These are phyloP conservation scores for Amblyjoppa fuscipennis DNA, from an alignment of 2,888 invertebrate genomes.

Conservation along the genomic window DNA sequence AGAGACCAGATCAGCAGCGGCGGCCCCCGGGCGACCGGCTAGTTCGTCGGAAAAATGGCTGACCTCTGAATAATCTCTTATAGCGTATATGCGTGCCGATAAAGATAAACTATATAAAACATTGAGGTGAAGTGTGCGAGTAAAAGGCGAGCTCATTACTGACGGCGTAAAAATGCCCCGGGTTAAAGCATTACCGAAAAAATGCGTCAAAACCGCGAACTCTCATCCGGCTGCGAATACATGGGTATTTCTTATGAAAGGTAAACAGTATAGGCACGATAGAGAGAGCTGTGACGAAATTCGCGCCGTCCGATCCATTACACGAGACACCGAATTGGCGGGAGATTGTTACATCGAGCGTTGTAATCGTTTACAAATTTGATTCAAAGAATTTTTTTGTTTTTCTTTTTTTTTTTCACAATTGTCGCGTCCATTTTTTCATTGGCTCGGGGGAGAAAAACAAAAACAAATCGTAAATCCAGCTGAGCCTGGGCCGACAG, in stretches of 20 bases:
- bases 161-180: conserved; percentile 82
- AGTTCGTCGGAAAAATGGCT: conserved; percentile 72
- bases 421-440: conserved; percentile 2
- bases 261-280: conserved; percentile 82
- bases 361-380: conserved; percentile 28
- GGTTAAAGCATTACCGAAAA: conserved; percentile 87
- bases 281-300: conserved; percentile 31
- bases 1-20: conserved; percentile 43
- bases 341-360: neutral
- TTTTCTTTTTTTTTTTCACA: neutral
- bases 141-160: neutral
- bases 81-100: conserved; percentile 30
- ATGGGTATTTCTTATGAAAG: conserved; percentile 90
- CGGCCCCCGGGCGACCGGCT: conserved; percentile 64
- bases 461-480: conserved; percentile 41
- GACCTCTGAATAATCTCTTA: conserved; percentile 68
- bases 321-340: conserved; percentile 3
- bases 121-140: conserved; percentile 2
- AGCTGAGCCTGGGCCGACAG: neutral
- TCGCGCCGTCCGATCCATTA: conserved; percentile 36
- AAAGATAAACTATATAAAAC: conserved; percentile 25
- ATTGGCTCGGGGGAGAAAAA: conserved; percentile 8
- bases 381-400: conserved; percentile 12
- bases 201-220: conserved; percentile 85
- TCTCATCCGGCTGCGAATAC: conserved; percentile 88